Base-by-base conservation (phyloP, 2,888 invertebrate species). In the Shargacucullia verbasci region DNA sequence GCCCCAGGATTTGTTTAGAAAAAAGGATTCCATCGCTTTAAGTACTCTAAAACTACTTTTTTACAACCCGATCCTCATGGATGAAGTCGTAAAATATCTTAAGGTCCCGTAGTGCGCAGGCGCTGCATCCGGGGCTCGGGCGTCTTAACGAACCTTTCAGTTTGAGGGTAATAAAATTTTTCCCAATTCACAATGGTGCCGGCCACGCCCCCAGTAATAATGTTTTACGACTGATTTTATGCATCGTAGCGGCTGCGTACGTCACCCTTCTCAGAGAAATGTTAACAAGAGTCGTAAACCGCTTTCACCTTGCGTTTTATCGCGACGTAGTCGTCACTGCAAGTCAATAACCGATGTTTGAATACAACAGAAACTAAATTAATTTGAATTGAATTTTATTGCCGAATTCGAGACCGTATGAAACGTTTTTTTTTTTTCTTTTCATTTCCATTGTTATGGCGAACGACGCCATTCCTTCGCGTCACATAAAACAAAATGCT, bases 31-130 rank as follows among this genome's bases (percentile, higher is more conserved):
- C 79, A 81, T 74, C 77, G 78, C 82, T 82, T 86, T 87, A 86
- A 87, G 84, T 83, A 80, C 83, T 78, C 78, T 83, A 81, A 77
- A 80, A 78, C 70, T 80, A 74, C 76, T 80, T 80, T 88, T 85
- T 87, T 84, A 84, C 78, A 77, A 70, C 78, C 76, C 74, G 76
- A 82, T 84, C 83, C 83, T 84, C 77, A 73, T 85, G 86, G 86
- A 87, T 87, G 80, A 76, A 87, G 88, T 92, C 92, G 88, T 92
- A 90, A 92, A 92, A 84, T 78, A 67, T 70, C 53, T 47, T 85
- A 82, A 85, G 80, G 84, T 80, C 79, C 77, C 69, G 74, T 74
- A 70, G 56, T 53, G 53, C 47, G 52, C 64, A 54, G 54, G 52
- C 64, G 34, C 59, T 47, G 81, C 83, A 83, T 85, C 85, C 86